Evolutionary conservation across 2,888 invertebrate genomes (phyloP).

Genomic region (Perdita meconis): DNA sequence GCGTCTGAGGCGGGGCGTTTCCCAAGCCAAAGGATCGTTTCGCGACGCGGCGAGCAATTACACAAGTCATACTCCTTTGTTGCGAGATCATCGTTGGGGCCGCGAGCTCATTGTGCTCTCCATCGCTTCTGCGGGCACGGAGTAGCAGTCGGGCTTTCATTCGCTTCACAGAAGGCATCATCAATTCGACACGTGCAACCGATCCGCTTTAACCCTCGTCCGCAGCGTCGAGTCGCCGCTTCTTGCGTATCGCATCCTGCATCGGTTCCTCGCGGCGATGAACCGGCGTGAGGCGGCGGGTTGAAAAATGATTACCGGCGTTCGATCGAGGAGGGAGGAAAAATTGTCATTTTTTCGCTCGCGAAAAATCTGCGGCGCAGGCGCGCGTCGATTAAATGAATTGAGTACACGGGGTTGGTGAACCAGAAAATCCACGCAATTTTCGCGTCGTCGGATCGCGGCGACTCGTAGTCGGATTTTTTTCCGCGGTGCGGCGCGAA

Average conservation of each 20-base stretch:
- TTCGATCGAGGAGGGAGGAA: too few species aligned
- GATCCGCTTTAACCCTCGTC: background rate
- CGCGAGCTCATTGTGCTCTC: background rate
- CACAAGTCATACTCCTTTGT: conserved; percentile 43
- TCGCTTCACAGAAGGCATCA: conserved; percentile 3
- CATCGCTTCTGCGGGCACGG: background rate
- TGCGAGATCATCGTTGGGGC: conserved; percentile 7
- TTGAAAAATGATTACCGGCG: background rate
- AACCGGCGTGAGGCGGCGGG: background rate
- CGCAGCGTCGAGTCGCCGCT: background rate
- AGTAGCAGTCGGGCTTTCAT: background rate
- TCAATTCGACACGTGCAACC: background rate
- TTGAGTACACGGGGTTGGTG: conserved; percentile 34
- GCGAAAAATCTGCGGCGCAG: background rate
- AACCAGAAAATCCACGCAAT: conserved; percentile 32
- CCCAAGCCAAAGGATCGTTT: conserved; percentile 34
- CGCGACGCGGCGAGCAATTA: conserved; percentile 38
- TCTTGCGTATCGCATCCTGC: conserved; percentile 8
- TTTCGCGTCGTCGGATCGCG: conserved; percentile 25
- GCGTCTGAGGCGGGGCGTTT: conserved; percentile 40
- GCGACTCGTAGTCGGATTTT: conserved; percentile 25
- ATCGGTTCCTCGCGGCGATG: background rate
- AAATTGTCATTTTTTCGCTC: background rate
- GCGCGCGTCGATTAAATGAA: conserved; percentile 27
- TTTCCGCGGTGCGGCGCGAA: background rate